phyloP scores from a whole-genome alignment of 2,113 vertebrate species.

The Psettodes erumei region DNA sequence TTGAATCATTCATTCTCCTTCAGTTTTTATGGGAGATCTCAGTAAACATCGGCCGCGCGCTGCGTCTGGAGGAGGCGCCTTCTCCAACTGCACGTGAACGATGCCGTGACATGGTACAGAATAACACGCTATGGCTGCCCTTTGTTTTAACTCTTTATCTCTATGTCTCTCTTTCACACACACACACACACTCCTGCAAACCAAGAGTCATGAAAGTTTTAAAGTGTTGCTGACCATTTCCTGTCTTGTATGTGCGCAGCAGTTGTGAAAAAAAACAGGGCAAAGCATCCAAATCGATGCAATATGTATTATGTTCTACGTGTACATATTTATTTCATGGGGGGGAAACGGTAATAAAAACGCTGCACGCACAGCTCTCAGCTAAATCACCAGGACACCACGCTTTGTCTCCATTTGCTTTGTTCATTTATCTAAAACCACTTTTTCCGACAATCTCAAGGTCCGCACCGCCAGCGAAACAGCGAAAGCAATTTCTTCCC shows the following conservation, averaged over 20 bases:
- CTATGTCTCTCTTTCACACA: neutral
- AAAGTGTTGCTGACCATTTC: constrained; percentile 36
- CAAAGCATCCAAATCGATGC: constrained; percentile 38
- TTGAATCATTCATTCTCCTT: constrained; percentile 64
- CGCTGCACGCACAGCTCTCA: neutral
- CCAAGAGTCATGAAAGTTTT: constrained; percentile 43
- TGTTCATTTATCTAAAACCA: neutral
- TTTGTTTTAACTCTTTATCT: constrained; percentile 28
- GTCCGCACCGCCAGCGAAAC: neutral
- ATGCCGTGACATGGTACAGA: constrained; percentile 32
- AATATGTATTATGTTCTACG: constrained; percentile 50
- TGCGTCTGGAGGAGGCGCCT: constrained; percentile 37
- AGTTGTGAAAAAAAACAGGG: constrained; percentile 37
- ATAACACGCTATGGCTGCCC: neutral
- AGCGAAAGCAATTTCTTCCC: neutral
- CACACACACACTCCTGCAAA: neutral
- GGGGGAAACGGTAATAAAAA: constrained; percentile 20
- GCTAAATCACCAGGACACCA: neutral
- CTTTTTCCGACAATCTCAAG: neutral
- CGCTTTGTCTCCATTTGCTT: neutral
- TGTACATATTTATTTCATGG: constrained; percentile 53
- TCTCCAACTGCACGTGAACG: constrained; percentile 21
- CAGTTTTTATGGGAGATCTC: constrained; percentile 45
- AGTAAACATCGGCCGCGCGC: constrained; percentile 46
- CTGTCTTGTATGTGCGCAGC: constrained; percentile 44